Evolutionary conservation across 2,888 invertebrate species (phyloP), one percentile per base, ranked within the genome.

Genomic region (Lissocephala sabroskyi): DNA sequence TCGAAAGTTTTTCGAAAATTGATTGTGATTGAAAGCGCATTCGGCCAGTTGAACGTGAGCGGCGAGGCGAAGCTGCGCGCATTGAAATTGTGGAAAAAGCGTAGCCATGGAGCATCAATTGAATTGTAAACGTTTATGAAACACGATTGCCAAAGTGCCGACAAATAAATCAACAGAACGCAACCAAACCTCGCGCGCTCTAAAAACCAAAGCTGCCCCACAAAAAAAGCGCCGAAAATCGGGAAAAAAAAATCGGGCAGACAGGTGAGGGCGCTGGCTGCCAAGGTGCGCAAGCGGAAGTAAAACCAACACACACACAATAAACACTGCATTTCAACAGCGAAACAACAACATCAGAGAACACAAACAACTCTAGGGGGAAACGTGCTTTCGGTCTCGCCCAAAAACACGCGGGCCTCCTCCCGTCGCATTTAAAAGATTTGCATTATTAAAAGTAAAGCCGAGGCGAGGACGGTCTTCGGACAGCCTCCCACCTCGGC

Each of bases 361-460:
- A 36, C 26, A 19, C 42, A 37, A 29, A 26, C 41, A 10, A 40
- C 41, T 19, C 46, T 47, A 42, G 35, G 11, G 19, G 10, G 32
- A 52, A 66, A 56, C 74, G 70, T 73, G 66, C 52, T 68, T 68
- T 73, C 64, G 49, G 62, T 70, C 36, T 54, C n/a, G 17, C 44
- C 17, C 36, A 39, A 58, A 41, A 41, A 50, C 26, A 33, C 14
- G 19, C 23, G 41, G 7, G 28, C 28, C 39, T 29, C 45, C 48
- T 48, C 49, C 57, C 54, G 63, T 56, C 59, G 66, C 62, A 60
- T 71, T 75, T 73, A 59, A 62, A 46, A 58, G 71, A 73, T 73
- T 73, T 73, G 57, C 76, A 75, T 73, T 75, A 75, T 71, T 75
- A 66, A 68, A 55, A 53, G 53, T 54, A 55, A 55, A 49, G 55